These are phyloP conservation scores for Sylvietta virens DNA, from an alignment of 2,113 vertebrate species.

Conservation along the genomic window DNA sequence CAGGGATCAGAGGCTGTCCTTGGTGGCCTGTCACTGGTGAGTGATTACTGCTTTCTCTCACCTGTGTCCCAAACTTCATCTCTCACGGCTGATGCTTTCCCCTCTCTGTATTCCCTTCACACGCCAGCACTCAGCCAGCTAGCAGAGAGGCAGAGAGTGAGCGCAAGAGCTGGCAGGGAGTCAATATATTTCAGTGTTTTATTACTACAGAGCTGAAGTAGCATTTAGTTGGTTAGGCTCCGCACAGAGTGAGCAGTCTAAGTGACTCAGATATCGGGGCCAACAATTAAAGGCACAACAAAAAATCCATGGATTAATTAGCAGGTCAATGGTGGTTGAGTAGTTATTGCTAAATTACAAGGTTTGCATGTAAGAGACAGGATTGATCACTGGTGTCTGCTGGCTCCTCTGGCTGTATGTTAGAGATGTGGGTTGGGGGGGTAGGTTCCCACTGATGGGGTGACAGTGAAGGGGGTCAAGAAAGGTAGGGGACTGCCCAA, in stretches of 20 bases:
- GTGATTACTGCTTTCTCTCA: conserved; percentile 56
- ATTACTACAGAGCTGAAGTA: conserved; percentile 71
- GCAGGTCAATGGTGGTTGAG: conserved; percentile 72
- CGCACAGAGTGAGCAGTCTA: conserved; percentile 64
- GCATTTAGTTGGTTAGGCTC: conserved; percentile 73
- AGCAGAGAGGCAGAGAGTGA: conserved; percentile 46
- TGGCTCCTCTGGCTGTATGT: background rate
- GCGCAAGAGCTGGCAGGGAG: conserved; percentile 67
- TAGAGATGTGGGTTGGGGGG: conserved; percentile 31
- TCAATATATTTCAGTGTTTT: conserved; percentile 79
- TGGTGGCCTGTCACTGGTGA: conserved; percentile 43
- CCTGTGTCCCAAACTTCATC: conserved; percentile 61
- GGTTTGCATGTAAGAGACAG: conserved; percentile 60
- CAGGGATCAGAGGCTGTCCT: conserved; percentile 12
- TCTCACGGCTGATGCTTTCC: conserved; percentile 19
- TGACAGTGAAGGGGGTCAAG: conserved; percentile 24
- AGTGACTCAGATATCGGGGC: conserved; percentile 65
- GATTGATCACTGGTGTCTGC: conserved; percentile 62
- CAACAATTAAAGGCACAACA: conserved; percentile 72
- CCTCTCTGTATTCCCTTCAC: conserved; percentile 67
- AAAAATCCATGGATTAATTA: conserved; percentile 79
- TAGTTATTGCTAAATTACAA: conserved; percentile 78
- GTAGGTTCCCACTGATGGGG: conserved; percentile 5
- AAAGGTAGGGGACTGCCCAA: background rate
- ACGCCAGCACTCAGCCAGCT: conserved; percentile 42